Conservation (phyloP, 1,140 invertebrate species). For the Rhynchophorus ferrugineus region DNA sequence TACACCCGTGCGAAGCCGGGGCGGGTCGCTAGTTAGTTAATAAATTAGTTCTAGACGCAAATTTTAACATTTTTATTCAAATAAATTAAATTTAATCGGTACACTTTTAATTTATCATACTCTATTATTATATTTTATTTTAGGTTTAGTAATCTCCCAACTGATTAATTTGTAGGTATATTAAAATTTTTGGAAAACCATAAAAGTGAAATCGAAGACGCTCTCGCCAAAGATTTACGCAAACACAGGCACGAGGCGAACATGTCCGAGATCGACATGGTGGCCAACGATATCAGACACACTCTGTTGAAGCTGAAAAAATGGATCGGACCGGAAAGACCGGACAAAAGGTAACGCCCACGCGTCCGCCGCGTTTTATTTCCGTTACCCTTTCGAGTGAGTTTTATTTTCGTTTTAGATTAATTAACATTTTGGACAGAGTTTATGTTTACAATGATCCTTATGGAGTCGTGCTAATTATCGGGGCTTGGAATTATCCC, state of each 20-base stretch:
- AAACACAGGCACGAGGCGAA: constrained; percentile 66
- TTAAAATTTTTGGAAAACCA: constrained; percentile 76
- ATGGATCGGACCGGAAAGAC: constrained; percentile 62
- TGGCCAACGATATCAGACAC: constrained; percentile 61
- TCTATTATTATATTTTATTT: no score
- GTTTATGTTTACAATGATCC: constrained; percentile 72
- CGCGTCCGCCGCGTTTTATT: not conserved
- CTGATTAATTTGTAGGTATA: constrained; percentile 45
- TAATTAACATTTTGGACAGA: constrained; percentile 63
- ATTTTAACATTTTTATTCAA: no score
- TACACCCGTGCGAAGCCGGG: no score
- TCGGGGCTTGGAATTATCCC: constrained; percentile 50
- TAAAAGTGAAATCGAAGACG: constrained; percentile 59
- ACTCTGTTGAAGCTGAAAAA: constrained; percentile 56
- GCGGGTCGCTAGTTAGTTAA: no score
- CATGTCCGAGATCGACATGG: constrained; percentile 58
- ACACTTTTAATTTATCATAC: no score
- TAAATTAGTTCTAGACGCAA: no score
- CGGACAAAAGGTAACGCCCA: constrained; percentile 45
- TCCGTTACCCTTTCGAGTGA: not conserved
- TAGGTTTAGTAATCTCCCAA: no score
- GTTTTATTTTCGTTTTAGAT: constrained; percentile 17
- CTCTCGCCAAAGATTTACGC: constrained; percentile 70
- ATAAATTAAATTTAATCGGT: no score
- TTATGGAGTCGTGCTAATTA: constrained; percentile 78